Base-by-base conservation (phyloP, 2,888 invertebrate genomes). In the Drymonia ruficornis region DNA sequence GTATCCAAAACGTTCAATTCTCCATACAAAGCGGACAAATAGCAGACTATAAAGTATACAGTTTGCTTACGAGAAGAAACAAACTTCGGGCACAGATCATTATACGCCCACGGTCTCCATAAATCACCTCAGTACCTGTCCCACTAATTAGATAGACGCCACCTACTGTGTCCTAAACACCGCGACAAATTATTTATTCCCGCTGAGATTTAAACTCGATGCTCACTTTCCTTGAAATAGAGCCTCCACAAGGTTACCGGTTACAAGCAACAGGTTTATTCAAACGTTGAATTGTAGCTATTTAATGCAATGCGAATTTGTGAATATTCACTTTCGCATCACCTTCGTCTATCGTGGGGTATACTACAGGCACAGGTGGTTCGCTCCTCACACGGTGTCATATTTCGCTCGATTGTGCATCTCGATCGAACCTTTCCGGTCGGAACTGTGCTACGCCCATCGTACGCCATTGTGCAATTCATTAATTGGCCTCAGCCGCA, bases 401-500 rank as follows among this genome's bases (percentile, higher is more conserved):
- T 69, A 75, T 89, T 88, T 79, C 89, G 63, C 63, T 68, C 75
- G 74, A 84, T 89, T 90, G 85, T 89, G 68, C 70, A 70, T 70
- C 69, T 62, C 76, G 83, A 87, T 87, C 81, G 82, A 81, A 83
- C 77, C 83, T 88, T 91, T 92, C 92, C 92, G 92, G 91, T 90
- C 91, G 91, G 91, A 92, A 91, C 90, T 86, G 78, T 63, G 74
- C 64, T 79, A 85, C 89, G 88, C 89, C 90, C 87, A 86, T 76
- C 75, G 73, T 65, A 61, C 63, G 57, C 77, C 76, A 81, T 87
- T 86, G 84, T 85, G 74, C 75, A 80, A 76, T 78, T 73, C 80
- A 87, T 92, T 92, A 92, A 92, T 92, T 92, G 91, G 86, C 78
- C 80, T 70, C 81, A 77, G 76, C 86, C 87, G 84, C 87, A 86